A percentile compares a stretch with the other conserved stretches of the same genome.
phyloP scores from a whole-genome alignment of 2,797 vertebrate genomes.

The Dromococcyx pavoninus region DNA sequence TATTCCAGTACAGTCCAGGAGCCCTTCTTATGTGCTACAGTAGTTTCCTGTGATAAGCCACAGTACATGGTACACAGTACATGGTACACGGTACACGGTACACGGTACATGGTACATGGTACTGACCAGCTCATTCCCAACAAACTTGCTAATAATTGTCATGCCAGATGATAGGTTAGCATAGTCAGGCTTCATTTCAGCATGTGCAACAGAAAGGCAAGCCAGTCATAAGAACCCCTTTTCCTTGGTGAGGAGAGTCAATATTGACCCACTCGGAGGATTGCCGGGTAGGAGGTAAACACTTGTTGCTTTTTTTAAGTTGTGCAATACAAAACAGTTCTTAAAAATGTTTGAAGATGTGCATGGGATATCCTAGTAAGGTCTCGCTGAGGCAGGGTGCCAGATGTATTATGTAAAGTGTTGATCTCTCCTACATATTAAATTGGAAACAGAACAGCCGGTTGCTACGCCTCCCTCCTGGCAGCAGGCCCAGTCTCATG shows the following conservation, averaged over 20 bases:
- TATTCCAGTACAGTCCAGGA: neutral
- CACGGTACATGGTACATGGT: too few species aligned
- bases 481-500: neutral
- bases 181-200: neutral
- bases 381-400: neutral
- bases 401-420: slow-evolving; percentile 56
- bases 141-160: neutral
- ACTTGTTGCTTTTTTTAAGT: neutral
- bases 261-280: neutral
- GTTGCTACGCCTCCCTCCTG: slow-evolving; percentile 39
- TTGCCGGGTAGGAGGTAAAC: neutral
- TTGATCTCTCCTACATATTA: neutral
- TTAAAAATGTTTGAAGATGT: neutral
- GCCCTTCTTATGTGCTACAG: neutral
- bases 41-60: neutral
- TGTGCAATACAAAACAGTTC: neutral
- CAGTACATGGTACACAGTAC: too few species aligned
- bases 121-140: neutral
- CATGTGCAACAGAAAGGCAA: neutral
- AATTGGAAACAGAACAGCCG: neutral
- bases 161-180: neutral
- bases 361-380: neutral
- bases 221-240: neutral
- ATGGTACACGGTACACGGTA: too few species aligned
- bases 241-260: neutral